Evolutionary conservation across 37 sponge, comb jelly and placozoan species (phyloP), one percentile per base, ranked within the genome.

Genomic region (Corticium candelabrum): DNA sequence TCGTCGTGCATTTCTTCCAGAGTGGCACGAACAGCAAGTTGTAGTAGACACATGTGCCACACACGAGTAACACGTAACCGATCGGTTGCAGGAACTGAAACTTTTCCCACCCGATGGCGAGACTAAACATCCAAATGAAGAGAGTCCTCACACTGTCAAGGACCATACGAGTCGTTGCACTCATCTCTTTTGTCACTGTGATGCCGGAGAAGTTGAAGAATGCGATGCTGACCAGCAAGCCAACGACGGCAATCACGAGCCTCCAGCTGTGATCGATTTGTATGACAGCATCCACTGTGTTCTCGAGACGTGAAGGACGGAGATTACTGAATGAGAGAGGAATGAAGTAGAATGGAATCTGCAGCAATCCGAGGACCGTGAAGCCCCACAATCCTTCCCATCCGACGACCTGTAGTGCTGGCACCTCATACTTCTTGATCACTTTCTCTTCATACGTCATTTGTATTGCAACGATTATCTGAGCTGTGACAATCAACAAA

Each of bases 341-440:
- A 27, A 94, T 90, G 85, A 94, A 98, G 87, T 87, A 98, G 84
- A 98, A 86, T 1, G 93, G 90, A 30, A 98, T 33, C 38, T 91
- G 88, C 21, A 91, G 87, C 27, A 92, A n/a, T 2, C 69, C 3
- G 3, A 92, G 69, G 4, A 87, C 39, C 68, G 76, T 74, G 68
- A 98, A 89, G 1, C 99, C 99, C 38, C 91, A 98, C 29, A 91
- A 80, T 0, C 99, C 99, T 70, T 98, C 99, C 90, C 92, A 98
- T 7, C 99, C 99, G 0, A 98, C 93, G 0, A 83, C 99, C 68
- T 92, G 90, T 2, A 91, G 83, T 1, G 93, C 80, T 68, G 88
- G 89, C 27, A 91, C 90, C 34, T 98, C 67, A 74, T 98, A 94
- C 76, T 86, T 86, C 76, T 86, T 94, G 74, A 98, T 83, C 11